phyloP scores from a whole-genome alignment of 2,113 vertebrate species.

The Peromyscus polionotus region DNA sequence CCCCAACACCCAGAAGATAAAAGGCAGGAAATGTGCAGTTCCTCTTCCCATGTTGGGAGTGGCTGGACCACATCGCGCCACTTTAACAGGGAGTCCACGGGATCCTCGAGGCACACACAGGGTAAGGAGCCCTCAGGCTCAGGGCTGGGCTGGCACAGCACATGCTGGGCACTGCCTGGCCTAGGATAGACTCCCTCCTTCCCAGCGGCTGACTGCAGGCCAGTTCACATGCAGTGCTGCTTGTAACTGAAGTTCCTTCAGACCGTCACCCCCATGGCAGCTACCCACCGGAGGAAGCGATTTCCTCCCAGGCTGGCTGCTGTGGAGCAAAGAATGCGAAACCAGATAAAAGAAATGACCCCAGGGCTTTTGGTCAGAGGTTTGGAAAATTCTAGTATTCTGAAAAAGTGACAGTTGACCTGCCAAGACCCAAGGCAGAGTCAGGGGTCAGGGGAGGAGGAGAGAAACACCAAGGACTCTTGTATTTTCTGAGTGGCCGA shows the following conservation, averaged over 20 bases:
- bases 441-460: neutral
- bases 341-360: slow-evolving; percentile 20
- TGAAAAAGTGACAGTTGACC: slow-evolving; percentile 30
- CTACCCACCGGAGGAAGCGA: neutral
- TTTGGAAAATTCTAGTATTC: slow-evolving; percentile 54
- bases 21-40: slow-evolving; percentile 73
- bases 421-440: neutral
- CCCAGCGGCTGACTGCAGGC: neutral
- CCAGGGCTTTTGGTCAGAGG: neutral
- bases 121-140: neutral
- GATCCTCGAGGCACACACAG: slow-evolving; percentile 12
- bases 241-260: neutral
- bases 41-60: slow-evolving; percentile 58
- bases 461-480: neutral
- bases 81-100: neutral
- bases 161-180: fast-evolving
- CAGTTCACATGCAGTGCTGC: neutral
- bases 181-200: neutral
- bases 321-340: neutral
- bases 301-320: neutral
- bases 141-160: neutral
- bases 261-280: neutral
- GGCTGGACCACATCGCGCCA: neutral
- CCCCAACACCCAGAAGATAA: slow-evolving; percentile 47
- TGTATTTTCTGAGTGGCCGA: neutral